phyloP scores from a whole-genome alignment of 2,113 vertebrate genomes.

The Sinosuthora webbiana region DNA sequence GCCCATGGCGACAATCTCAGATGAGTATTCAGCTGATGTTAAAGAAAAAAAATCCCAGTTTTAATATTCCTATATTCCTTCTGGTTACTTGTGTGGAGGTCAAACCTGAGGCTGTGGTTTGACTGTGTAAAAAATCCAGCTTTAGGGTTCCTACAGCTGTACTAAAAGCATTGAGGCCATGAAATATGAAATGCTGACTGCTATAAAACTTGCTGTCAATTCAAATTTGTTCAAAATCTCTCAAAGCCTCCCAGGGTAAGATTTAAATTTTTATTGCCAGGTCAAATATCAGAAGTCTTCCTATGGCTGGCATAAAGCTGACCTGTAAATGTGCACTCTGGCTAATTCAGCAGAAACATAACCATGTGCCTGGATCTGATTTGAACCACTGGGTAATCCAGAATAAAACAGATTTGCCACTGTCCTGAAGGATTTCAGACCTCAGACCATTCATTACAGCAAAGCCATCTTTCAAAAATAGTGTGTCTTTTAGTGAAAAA shows the following conservation, averaged over 20 bases:
- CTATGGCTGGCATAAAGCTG: background rate
- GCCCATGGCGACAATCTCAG: background rate
- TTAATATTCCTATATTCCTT: background rate
- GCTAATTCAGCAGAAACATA: conserved; percentile 43
- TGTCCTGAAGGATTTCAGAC: background rate
- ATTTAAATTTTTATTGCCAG: conserved; percentile 45
- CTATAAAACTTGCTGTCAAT: conserved; percentile 45
- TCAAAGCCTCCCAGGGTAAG: background rate
- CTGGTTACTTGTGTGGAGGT: background rate
- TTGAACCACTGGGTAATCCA: background rate
- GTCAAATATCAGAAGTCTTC: conserved; percentile 21
- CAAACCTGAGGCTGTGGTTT: background rate
- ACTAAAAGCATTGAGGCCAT: background rate
- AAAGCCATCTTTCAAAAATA: background rate
- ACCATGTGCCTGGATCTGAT: background rate
- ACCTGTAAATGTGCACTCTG: conserved; percentile 1
- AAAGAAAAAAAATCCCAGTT: background rate
- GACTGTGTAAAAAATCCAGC: conserved; percentile 11
- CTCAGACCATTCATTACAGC: background rate
- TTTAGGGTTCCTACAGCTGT: background rate
- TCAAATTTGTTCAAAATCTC: conserved; percentile 43
- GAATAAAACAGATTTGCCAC: background rate
- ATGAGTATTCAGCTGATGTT: background rate
- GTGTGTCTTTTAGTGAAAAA: background rate
- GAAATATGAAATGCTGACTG: conserved; percentile 22